phyloP scores from a whole-genome alignment of 2,797 vertebrate species.

The Poecilia gillii region DNA sequence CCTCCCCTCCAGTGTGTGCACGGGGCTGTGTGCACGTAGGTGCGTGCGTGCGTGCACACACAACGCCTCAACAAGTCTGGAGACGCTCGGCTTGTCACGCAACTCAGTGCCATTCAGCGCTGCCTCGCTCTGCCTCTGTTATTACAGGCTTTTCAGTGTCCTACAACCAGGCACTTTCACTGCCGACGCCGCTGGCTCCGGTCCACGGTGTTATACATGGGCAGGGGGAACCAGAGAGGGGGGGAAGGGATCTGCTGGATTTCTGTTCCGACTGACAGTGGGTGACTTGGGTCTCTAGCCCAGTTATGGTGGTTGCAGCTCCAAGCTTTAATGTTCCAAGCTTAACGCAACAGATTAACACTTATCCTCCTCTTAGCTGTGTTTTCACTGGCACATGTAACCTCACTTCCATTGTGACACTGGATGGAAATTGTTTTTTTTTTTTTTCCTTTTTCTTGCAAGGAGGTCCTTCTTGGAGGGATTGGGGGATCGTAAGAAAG shows the following conservation, averaged over 20 bases:
- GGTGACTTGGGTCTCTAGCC: slow-evolving; percentile 47
- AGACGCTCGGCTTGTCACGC: slow-evolving; percentile 84
- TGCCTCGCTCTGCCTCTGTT: slow-evolving; percentile 82
- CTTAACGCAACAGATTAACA: slow-evolving; percentile 63
- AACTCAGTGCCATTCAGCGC: slow-evolving; percentile 69
- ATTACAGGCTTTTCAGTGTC: slow-evolving; percentile 79
- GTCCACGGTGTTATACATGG: slow-evolving; percentile 65
- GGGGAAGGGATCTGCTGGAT: slow-evolving; percentile 42
- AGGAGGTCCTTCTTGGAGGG: slow-evolving; percentile 34
- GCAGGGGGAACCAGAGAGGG: slow-evolving; percentile 4
- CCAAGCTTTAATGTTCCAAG: slow-evolving; percentile 54
- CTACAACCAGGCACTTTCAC: slow-evolving; percentile 81
- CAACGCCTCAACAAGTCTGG: slow-evolving; percentile 76
- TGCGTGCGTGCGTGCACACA: slow-evolving; percentile 39
- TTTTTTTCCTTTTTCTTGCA: slow-evolving; percentile 16
- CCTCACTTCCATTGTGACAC: slow-evolving; percentile 19
- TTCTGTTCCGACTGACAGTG: slow-evolving; percentile 57
- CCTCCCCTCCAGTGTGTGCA: slow-evolving; percentile 73
- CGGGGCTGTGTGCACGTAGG: slow-evolving; percentile 25
- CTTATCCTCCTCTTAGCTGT: slow-evolving; percentile 46
- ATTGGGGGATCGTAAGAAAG: slow-evolving; percentile 59
- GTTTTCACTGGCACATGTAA: slow-evolving; percentile 50
- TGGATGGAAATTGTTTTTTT: slow-evolving; percentile 18
- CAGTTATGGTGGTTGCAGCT: slow-evolving; percentile 58
- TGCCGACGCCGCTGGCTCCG: slow-evolving; percentile 77